Evolutionary conservation across 1,140 invertebrate species (phyloP), one percentile per base, ranked within the genome.

Genomic region (Procambarus clarkii): DNA sequence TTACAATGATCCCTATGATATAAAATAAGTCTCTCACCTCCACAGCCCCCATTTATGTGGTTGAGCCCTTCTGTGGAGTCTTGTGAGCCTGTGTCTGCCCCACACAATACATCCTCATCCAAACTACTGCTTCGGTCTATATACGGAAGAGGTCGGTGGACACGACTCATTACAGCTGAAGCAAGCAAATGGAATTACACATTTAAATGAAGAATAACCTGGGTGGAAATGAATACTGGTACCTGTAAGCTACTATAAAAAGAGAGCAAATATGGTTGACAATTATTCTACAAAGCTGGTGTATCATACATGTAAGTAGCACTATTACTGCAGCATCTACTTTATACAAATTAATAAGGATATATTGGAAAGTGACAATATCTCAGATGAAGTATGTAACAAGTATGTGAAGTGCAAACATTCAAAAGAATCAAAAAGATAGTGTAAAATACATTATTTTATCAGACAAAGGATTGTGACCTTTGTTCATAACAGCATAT

Each of bases 61-160:
- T 90, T 90, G 46, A 90, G 69, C 45, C 88, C 88, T 77, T 90
- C 88, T 7, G 80, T 90, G 4, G 81, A 90, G 71, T 84, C 88
- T 24, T 90, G 88, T 50, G 88, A 90, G 24, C 88, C 88, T 71
- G 78, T 90, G 58, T 90, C 88, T 78, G 88, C 88, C 18, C 88
- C 88, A 90, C 88, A 90, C 88, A 90, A 60, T 21, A 90, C 88
- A 84, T 90, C 88, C 88, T 90, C 88, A 48, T 90, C 88, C 71
- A 90, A 84, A 84, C 88, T 90, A 78, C 88, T 90, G 88, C 88
- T 90, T 90, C 88, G 80, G 81, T 93, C 92, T 77, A 93, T 93
- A 89, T 93, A 93, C 4, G 92, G 92, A 69, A 93, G 88, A 44
- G 89, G 92, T 44, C 92, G 89, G 71, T 93, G 92, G 15, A 91